Percentiles rank a stretch among this genome's conserved stretches.
Conservation (phyloP, 1,140 invertebrate genomes). For the Euura lappo region DNA sequence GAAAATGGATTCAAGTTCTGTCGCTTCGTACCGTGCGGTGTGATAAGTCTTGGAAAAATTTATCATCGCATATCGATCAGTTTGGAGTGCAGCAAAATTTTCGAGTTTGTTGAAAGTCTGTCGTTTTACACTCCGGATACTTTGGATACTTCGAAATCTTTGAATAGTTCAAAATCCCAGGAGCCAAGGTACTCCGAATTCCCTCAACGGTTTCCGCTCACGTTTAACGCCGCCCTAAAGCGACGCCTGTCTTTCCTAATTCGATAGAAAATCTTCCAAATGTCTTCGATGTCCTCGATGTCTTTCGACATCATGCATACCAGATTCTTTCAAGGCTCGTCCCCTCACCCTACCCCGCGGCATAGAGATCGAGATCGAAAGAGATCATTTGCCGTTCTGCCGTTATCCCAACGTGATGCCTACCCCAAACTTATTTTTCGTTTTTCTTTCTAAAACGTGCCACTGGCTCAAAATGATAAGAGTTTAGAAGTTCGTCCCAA, state of each 20-base stretch:
- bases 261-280: background rate
- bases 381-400: background rate
- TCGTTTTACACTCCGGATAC: background rate
- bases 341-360: background rate
- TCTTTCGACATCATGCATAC: constrained; percentile 2
- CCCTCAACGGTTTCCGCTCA: background rate
- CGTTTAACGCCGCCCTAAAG: background rate
- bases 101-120: no score
- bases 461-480: background rate
- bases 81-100: no score
- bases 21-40: no score
- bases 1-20: no score
- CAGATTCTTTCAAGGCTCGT: background rate
- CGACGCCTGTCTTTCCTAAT: background rate
- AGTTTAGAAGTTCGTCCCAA: no score
- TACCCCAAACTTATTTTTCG: background rate
- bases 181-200: background rate
- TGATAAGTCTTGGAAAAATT: background rate
- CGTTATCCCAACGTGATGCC: background rate
- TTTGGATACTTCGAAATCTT: background rate
- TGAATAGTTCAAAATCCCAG: background rate
- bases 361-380: background rate
- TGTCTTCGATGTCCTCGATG: background rate
- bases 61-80: background rate
- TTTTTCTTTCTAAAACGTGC: background rate